phyloP scores from a whole-genome alignment of 2,113 vertebrate species.

The Rhinolophus sinicus region DNA sequence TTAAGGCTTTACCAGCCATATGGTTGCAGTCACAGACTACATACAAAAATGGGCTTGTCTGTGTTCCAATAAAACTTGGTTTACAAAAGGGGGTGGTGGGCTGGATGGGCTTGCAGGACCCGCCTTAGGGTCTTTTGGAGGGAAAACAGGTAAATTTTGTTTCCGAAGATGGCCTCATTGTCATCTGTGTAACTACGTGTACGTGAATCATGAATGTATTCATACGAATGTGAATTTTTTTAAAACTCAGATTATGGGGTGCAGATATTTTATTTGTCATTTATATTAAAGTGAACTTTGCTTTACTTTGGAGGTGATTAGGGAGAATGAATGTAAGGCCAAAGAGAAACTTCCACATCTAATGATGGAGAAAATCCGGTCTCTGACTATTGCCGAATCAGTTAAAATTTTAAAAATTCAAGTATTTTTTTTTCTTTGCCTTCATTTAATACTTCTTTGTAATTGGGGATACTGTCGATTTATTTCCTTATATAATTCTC shows the following conservation, averaged over 20 bases:
- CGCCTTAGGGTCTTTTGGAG: not conserved
- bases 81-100: not conserved
- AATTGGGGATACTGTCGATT: conserved; percentile 5
- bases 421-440: conserved; percentile 10
- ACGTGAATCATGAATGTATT: not conserved
- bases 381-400: conserved; percentile 21
- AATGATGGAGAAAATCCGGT: conserved; percentile 15
- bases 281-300: conserved; percentile 51
- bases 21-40: not conserved
- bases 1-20: not conserved
- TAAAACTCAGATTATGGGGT: not conserved
- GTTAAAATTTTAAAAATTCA: conserved; percentile 18
- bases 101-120: not conserved
- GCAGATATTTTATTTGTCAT: conserved; percentile 47
- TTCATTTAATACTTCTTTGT: conserved; percentile 46
- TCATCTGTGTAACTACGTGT: not conserved
- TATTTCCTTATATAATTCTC: conserved; percentile 38
- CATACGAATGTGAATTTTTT: conserved; percentile 11
- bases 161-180: not conserved
- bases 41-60: not conserved
- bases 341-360: conserved; percentile 48
- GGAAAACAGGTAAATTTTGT: not conserved
- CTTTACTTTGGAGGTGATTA: conserved; percentile 59
- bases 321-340: conserved; percentile 16
- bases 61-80: conserved; percentile 4